Conservation (phyloP, 2,113 vertebrate genomes). For the Murina feae region DNA sequence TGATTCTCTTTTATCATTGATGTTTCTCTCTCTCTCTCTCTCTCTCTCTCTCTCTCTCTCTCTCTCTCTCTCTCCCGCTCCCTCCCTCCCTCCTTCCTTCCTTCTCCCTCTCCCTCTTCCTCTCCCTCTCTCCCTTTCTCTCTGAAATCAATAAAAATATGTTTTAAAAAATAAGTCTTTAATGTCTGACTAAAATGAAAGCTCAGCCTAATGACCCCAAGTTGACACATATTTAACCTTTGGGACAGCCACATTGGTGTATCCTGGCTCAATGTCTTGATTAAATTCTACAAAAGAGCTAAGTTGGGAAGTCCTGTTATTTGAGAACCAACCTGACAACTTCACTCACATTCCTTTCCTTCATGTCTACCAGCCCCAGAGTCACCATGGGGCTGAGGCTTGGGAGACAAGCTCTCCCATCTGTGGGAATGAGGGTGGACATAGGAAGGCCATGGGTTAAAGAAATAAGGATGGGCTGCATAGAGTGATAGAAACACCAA, state of each 20-base stretch:
- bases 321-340: neutral
- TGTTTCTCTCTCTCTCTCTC: too few species aligned
- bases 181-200: neutral
- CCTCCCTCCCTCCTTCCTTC: too few species aligned
- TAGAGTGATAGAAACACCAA: neutral
- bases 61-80: too few species aligned
- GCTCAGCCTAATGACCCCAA: accelerated
- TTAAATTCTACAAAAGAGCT: neutral
- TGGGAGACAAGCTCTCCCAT: accelerated
- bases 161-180: neutral
- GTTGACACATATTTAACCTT: too few species aligned
- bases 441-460: neutral
- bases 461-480: neutral
- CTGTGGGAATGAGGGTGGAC: too few species aligned
- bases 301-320: neutral
- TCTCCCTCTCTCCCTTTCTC: too few species aligned
- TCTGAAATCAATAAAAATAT: too few species aligned
- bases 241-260: accelerated
- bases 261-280: neutral
- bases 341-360: neutral
- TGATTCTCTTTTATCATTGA: too few species aligned
- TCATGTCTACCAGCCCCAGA: neutral
- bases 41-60: too few species aligned
- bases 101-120: too few species aligned
- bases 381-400: neutral